phyloP scores from a whole-genome alignment of 1,140 invertebrate genomes.

The Bacillus rossius region DNA sequence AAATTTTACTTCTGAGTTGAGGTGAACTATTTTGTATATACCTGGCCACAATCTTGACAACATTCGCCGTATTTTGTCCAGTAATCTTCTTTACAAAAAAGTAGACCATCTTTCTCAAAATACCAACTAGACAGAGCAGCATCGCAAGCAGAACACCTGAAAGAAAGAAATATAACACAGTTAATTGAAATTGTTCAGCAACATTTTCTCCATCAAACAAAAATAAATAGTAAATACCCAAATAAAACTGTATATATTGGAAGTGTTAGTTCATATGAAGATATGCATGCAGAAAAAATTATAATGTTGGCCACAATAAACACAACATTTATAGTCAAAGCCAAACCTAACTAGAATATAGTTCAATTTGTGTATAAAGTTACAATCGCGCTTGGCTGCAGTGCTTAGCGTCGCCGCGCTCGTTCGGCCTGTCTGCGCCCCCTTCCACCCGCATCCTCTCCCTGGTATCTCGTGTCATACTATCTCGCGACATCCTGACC shows the following conservation, averaged over 20 bases:
- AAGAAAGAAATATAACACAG: slow-evolving; percentile 22
- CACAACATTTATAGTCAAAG: background rate
- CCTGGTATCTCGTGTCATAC: too few relatives aligned
- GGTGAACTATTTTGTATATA: slow-evolving; percentile 38
- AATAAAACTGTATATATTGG: background rate
- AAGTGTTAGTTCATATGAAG: background rate
- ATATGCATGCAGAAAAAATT: background rate
- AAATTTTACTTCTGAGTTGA: too few relatives aligned
- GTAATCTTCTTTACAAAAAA: slow-evolving; percentile 88
- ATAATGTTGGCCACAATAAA: background rate
- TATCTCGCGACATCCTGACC: too few relatives aligned
- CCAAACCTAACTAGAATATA: too few relatives aligned
- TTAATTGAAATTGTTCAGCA: slow-evolving; percentile 7
- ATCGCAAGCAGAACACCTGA: slow-evolving; percentile 83
- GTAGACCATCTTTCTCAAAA: slow-evolving; percentile 84
- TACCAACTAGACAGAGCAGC: slow-evolving; percentile 82
- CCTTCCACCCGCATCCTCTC: too few relatives aligned
- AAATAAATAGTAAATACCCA: background rate
- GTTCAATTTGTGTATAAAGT: too few relatives aligned
- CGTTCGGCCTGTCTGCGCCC: too few relatives aligned
- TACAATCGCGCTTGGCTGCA: too few relatives aligned
- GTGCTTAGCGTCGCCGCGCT: too few relatives aligned
- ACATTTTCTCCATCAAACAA: slow-evolving; percentile 8
- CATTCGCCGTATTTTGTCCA: slow-evolving; percentile 82
- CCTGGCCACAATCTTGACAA: slow-evolving; percentile 80